Evolutionary conservation across 2,888 invertebrate genomes (phyloP), one percentile per base, ranked within the genome.

Genomic region (Ectropis crepuscularia): DNA sequence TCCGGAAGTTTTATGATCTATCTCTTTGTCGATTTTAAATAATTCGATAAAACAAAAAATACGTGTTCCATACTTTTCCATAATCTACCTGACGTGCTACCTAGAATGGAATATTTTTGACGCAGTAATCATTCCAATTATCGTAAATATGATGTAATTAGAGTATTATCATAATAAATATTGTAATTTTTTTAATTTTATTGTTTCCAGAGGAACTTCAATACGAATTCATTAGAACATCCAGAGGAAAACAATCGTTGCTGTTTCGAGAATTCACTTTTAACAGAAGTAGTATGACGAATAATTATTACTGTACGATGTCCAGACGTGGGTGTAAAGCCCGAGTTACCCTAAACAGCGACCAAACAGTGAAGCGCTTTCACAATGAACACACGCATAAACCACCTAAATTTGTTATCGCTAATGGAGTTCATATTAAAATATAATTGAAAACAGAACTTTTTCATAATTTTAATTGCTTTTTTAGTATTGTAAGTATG

Each of bases 221-320:
- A 6, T 49, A 49, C n/a, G 11, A 49, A 49, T 37, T 49, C 6
- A 49, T 49, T 37, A 37, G 2, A 49, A 49, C 49, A 36, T 11
- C n/a, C 5, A n/a, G 49, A 38, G 49, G 49, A 28, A 12, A 16
- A 5, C 10, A 11, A 7, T n/a, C 36, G 37, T 8, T 49, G 49
- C 37, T 49, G 6, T 49, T 36, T 36, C 37, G 6, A 37, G 7
- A 38, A 37, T 49, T 49, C 49, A 49, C 37, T 6, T 49, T 49
- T 12, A 50, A 50, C 11, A 38, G 38, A 50, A 38, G 2, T 6
- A 8, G 5, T 8, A 50, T 9, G 12, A 9, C 38, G n/a, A 50
- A 50, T 6, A 39, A 11, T 9, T 50, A 50, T 9, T 50, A 50
- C 12, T 50, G 50, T 9, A 50, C 50, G 4, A 38, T 39, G 38